Evolutionary conservation across 2,888 invertebrate genomes (phyloP).

Genomic region (Leptinotarsa tumamoca): DNA sequence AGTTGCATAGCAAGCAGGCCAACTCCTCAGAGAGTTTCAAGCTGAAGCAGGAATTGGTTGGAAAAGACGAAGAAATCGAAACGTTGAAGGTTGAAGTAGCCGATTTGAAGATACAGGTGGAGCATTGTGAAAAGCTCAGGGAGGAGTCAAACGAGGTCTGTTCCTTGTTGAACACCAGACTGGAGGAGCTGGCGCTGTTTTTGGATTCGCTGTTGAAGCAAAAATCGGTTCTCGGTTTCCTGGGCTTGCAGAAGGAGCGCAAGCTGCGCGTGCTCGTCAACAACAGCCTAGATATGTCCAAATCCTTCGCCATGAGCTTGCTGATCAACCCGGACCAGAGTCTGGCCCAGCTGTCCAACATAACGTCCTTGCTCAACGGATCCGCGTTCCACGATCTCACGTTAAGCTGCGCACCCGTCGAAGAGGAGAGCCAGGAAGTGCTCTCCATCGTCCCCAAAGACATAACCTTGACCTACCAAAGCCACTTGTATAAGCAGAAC

Average conservation of each 20-base stretch:
- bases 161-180: slow-evolving; percentile 70
- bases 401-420: slow-evolving; percentile 24
- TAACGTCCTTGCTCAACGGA: slow-evolving; percentile 65
- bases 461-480: slow-evolving; percentile 60
- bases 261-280: slow-evolving; percentile 70
- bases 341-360: slow-evolving; percentile 67
- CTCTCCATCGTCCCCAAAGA: slow-evolving; percentile 59
- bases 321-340: slow-evolving; percentile 68
- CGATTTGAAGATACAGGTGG: slow-evolving; percentile 58
- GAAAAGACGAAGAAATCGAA: slow-evolving; percentile 61
- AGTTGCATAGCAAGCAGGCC: slow-evolving; percentile 62
- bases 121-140: slow-evolving; percentile 62
- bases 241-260: slow-evolving; percentile 68
- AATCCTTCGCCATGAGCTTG: slow-evolving; percentile 66
- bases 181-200: slow-evolving; percentile 76
- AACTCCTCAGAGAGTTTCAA: slow-evolving; percentile 58
- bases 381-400: slow-evolving; percentile 54
- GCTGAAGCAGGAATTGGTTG: slow-evolving; percentile 63
- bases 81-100: slow-evolving; percentile 58
- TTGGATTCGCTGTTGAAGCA: slow-evolving; percentile 74
- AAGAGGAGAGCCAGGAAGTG: slow-evolving; percentile 48
- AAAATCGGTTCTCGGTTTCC: slow-evolving; percentile 70
- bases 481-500: slow-evolving; percentile 56
- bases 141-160: slow-evolving; percentile 66
- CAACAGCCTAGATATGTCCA: slow-evolving; percentile 69